Evolutionary conservation across 2,888 invertebrate genomes (phyloP), one percentile per base, ranked within the genome.

Genomic region (Nezara viridula): DNA sequence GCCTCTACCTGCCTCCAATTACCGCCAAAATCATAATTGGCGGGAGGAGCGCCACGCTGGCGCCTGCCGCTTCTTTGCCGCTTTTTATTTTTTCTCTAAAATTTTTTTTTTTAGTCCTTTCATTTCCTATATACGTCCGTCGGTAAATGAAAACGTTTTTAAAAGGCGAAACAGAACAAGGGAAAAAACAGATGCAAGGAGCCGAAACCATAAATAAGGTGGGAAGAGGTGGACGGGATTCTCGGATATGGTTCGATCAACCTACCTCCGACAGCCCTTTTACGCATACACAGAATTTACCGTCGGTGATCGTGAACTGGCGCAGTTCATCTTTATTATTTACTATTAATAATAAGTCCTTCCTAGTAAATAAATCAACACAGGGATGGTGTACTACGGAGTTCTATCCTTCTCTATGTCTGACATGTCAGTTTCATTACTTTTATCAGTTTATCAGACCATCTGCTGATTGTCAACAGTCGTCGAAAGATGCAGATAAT

Each of bases 11-110:
- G 81, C 44, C 44, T 12, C 44, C 81, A 81, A 81, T 81, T 81
- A 81, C 81, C 81, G 81, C 81, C 81, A 81, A 81, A 81, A 81
- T 81, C 81, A 81, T 81, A 81, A 81, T 81, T 81, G 81, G 81
- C 81, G 81, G 81, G 44, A 77, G 44, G 44, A 81, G 44, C 81
- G 81, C 81, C 81, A 16, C 44, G 9, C 44, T 44, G 81, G 81
- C 81, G 81, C 81, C 81, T 81, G 2, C 21, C 21, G 44, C 44
- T 81, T 81, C 81, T 81, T 81, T 37, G 37, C 66, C 37, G 66
- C 66, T 37, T 73, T 73, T 73, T 66, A 19, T 73, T 47, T 81
- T 21, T 77, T 81, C 12, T 16, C 44, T 47, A 21, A 24, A 16
- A 40, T 40, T n/a, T 44, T 81, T 81, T 81, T 81, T 81, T 81